A percentile compares a stretch with the other conserved stretches of the same genome.
phyloP scores from a whole-genome alignment of 2,113 vertebrate genomes.

The Epinephelus moara region DNA sequence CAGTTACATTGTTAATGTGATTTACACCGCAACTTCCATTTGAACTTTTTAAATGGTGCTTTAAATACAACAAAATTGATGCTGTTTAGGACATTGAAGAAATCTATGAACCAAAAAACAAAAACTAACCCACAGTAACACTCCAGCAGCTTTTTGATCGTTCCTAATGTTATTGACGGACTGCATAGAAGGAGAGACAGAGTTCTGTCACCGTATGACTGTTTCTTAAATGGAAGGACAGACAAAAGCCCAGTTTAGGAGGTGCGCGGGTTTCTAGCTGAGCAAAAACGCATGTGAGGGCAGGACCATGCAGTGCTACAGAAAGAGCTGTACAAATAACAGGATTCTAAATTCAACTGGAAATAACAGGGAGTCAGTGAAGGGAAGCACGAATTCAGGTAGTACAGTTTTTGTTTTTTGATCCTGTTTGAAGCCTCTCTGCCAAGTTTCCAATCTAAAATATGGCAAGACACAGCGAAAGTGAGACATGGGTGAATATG shows the following conservation, averaged over 20 bases:
- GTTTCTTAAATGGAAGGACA: constrained; percentile 2
- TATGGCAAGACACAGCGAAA: too few relatives aligned
- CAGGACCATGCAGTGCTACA: constrained; percentile 3
- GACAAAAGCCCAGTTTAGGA: constrained; percentile 6
- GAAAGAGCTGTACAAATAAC: constrained; percentile 1
- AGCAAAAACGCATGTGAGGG: neutral
- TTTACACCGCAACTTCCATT: neutral
- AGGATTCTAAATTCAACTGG: neutral
- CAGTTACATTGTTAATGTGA: neutral
- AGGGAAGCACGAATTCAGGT: neutral
- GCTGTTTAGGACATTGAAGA: neutral
- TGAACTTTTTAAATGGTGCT: neutral
- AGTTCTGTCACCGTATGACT: constrained; percentile 3
- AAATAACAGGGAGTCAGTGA: neutral
- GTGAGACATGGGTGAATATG: neutral
- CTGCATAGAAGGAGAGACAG: neutral
- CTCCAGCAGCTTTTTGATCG: constrained; percentile 20
- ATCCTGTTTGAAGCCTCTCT: neutral
- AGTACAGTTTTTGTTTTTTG: neutral
- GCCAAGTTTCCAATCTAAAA: neutral
- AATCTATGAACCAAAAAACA: neutral
- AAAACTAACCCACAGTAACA: neutral
- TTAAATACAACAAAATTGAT: neutral
- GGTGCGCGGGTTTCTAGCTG: neutral
- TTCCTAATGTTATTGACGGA: constrained; percentile 25